A percentile compares a stretch with the other conserved stretches of the same genome.
These are phyloP conservation scores for Callionymus lyra DNA, from an alignment of 2,113 vertebrate genomes.

Conservation along the genomic window DNA sequence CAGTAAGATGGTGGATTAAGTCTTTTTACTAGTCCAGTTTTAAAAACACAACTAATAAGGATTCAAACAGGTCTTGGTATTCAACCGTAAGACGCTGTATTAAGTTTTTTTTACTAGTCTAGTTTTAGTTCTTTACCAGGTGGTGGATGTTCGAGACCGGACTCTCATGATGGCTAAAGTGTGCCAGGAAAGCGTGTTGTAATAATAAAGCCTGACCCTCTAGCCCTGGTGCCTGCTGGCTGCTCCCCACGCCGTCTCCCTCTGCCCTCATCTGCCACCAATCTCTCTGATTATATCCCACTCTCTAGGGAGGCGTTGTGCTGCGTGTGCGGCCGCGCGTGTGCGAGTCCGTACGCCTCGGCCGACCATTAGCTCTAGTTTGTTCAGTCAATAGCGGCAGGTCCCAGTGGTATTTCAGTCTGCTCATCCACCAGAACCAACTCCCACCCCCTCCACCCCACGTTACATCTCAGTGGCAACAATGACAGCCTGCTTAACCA, in stretches of 20 bases:
- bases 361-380: constrained; percentile 59
- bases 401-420: constrained; percentile 59
- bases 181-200: constrained; percentile 41
- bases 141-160: too few species aligned
- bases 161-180: too few species aligned
- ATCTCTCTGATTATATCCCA: constrained; percentile 59
- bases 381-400: constrained; percentile 55
- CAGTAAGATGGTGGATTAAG: too few species aligned
- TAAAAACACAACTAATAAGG: too few species aligned
- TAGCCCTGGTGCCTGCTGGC: constrained; percentile 43
- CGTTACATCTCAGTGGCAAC: constrained; percentile 44
- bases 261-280: constrained; percentile 40
- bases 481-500: constrained; percentile 26
- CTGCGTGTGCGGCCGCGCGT: constrained; percentile 2
- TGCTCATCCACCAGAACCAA: constrained; percentile 26
- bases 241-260: constrained; percentile 28
- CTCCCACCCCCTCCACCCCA: constrained; percentile 27
- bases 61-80: too few species aligned
- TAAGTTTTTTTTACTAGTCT: too few species aligned
- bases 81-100: too few species aligned
- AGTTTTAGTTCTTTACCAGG: too few species aligned
- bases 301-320: constrained; percentile 55
- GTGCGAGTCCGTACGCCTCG: constrained; percentile 11
- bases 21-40: too few species aligned
- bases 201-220: constrained; percentile 57